These are phyloP conservation scores for Chionis minor DNA, from an alignment of 2,113 vertebrate species.

Conservation along the genomic window DNA sequence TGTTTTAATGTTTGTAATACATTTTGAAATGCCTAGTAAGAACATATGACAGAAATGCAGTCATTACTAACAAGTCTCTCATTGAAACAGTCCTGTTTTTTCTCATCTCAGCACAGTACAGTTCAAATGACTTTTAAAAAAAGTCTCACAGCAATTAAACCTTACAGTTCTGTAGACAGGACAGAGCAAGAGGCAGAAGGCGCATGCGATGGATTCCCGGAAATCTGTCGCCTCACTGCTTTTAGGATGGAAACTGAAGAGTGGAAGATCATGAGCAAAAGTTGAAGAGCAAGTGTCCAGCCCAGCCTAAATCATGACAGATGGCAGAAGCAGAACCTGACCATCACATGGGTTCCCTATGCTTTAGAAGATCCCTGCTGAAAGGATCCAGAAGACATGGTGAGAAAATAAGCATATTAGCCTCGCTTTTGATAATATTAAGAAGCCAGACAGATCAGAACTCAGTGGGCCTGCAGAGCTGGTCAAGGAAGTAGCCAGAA, in stretches of 20 bases:
- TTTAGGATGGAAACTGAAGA: neutral
- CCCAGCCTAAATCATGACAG: neutral
- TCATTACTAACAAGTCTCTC: neutral
- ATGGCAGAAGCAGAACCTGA: neutral
- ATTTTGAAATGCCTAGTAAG: neutral
- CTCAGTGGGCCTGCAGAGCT: neutral
- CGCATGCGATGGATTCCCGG: neutral
- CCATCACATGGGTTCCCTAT: neutral
- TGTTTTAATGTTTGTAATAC: neutral
- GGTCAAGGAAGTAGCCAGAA: neutral
- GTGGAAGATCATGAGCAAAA: neutral
- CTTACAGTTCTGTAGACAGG: neutral
- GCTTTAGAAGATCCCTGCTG: neutral
- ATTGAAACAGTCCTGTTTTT: neutral
- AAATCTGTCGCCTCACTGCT: neutral
- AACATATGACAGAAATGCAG: neutral
- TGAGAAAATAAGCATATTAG: neutral
- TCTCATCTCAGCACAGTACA: neutral
- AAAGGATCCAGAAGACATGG: neutral
- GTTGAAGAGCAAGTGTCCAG: neutral
- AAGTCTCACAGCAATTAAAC: neutral
- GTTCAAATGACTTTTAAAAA: neutral
- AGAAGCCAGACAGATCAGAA: neutral
- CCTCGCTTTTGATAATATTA: neutral
- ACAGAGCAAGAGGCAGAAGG: neutral